Evolutionary conservation across 2,113 vertebrate species (phyloP).

Genomic region (Chrysochloris asiatica): DNA sequence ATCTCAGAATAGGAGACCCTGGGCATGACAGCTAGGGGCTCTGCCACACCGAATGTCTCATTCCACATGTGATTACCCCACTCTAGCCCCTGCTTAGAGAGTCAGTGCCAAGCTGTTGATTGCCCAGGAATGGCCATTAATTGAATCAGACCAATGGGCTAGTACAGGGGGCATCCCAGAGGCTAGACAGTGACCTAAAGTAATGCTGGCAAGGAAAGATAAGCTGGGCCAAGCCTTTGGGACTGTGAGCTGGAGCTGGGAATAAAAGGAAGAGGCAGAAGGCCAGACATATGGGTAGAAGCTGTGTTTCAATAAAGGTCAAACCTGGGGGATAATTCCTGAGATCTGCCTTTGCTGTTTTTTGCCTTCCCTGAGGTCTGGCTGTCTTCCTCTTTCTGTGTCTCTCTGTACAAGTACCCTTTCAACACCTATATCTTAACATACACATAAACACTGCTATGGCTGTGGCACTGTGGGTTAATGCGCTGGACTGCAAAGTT

Average conservation of each 20-base stretch:
- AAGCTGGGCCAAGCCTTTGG: background rate
- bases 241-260: background rate
- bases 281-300: too few relatives aligned
- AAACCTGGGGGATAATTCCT: background rate
- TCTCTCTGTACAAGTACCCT: background rate
- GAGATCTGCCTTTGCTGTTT: background rate
- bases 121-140: background rate
- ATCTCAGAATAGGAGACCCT: background rate
- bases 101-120: background rate
- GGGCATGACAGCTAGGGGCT: background rate
- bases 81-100: background rate
- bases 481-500: too few relatives aligned
- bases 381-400: background rate
- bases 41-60: background rate
- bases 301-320: background rate
- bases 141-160: background rate
- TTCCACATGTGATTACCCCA: background rate
- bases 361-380: background rate
- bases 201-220: background rate
- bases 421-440: background rate
- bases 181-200: background rate
- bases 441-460: too few relatives aligned
- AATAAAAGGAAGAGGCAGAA: background rate
- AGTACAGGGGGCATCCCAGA: background rate
- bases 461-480: too few relatives aligned